Conservation (phyloP, 2,888 invertebrate species). For the Himalopsyche kuldschensis region DNA sequence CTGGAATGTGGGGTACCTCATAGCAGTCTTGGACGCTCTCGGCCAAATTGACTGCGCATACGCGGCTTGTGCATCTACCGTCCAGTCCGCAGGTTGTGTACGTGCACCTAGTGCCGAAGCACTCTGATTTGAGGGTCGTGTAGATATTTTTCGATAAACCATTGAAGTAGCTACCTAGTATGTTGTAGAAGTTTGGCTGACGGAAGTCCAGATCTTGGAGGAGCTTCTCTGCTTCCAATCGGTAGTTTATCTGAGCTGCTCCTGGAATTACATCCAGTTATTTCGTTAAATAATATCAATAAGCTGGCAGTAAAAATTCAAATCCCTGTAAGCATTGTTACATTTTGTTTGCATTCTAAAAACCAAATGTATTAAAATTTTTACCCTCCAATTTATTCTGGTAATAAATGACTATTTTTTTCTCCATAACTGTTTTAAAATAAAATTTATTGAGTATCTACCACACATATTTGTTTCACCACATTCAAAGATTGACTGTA, state of each 20-base stretch:
- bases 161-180: conserved; percentile 21
- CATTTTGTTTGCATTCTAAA: too few species aligned
- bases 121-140: conserved; percentile 7
- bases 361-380: too few species aligned
- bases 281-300: too few species aligned
- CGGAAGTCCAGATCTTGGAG: background rate
- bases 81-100: conserved; percentile 7
- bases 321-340: too few species aligned
- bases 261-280: too few species aligned
- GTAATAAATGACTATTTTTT: too few species aligned
- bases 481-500: too few species aligned
- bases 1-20: background rate
- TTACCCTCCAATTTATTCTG: too few species aligned
- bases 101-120: conserved; percentile 5
- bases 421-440: too few species aligned
- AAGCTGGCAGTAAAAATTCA: too few species aligned
- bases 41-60: conserved; percentile 5
- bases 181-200: background rate
- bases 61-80: conserved; percentile 6
- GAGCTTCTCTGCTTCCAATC: background rate
- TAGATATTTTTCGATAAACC: background rate
- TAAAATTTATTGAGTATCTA: too few species aligned
- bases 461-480: too few species aligned
- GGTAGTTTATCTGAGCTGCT: background rate
- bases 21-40: background rate